Evolutionary conservation across 2,888 invertebrate genomes (phyloP).

Genomic region (Aporophyla nigra): DNA sequence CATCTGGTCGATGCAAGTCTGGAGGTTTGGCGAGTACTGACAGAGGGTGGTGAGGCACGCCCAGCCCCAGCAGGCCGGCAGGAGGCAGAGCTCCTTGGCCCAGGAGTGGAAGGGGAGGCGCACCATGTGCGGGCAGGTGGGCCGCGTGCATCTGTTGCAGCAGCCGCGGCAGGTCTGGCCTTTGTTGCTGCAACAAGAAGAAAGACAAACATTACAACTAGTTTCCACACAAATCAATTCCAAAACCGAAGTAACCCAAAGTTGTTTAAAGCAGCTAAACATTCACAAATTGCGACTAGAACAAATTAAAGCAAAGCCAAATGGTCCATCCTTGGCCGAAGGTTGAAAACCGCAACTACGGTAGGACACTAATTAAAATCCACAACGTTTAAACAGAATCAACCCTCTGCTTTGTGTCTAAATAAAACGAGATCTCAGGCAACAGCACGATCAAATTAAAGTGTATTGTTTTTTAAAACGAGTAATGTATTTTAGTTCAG

Average conservation of each 20-base stretch:
- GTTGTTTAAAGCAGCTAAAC: constrained; percentile 30
- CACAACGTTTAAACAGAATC: constrained; percentile 49
- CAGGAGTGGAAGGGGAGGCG: constrained; percentile 92
- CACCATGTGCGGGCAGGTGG: constrained; percentile 94
- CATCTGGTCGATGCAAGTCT: constrained; percentile 94
- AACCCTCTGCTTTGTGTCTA: constrained; percentile 39
- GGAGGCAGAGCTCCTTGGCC: constrained; percentile 89
- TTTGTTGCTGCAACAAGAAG: constrained; percentile 93
- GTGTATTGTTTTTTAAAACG: constrained; percentile 61
- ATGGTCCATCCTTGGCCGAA: constrained; percentile 23
- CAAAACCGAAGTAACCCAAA: constrained; percentile 12
- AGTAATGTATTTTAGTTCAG: constrained; percentile 78
- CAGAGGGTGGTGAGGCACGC: constrained; percentile 94
- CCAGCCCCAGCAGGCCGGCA: constrained; percentile 93
- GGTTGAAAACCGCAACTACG: constrained; percentile 47
- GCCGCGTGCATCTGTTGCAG: constrained; percentile 98
- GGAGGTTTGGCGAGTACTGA: constrained; percentile 95
- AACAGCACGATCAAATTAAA: constrained; percentile 52
- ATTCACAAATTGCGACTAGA: constrained; percentile 33
- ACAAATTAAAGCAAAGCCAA: constrained; percentile 32
- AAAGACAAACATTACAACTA: constrained; percentile 32
- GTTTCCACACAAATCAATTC: constrained; percentile 14
- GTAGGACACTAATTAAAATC: constrained; percentile 53
- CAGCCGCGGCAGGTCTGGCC: constrained; percentile 95
- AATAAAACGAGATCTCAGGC: constrained; percentile 45